These are phyloP conservation scores for Candoia aspera DNA, from an alignment of 2,113 vertebrate species.

Conservation along the genomic window DNA sequence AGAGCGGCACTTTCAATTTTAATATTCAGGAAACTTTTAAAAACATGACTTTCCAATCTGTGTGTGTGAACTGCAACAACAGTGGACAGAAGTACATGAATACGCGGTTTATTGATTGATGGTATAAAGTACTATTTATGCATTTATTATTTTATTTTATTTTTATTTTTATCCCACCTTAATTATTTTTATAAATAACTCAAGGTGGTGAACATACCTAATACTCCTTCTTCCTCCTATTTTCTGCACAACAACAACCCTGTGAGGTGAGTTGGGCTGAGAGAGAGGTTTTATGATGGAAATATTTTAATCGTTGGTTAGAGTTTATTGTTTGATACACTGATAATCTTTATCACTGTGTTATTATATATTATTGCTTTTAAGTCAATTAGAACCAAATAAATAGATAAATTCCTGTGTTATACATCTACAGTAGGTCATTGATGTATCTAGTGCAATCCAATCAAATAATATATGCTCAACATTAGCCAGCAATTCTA, in stretches of 20 bases:
- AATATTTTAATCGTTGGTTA: not conserved
- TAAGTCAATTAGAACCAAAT: not conserved
- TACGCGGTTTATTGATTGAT: not conserved
- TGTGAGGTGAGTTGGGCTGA: no score
- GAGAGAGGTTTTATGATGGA: not conserved
- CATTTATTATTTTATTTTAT: no score
- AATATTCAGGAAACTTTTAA: not conserved
- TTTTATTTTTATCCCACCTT: no score
- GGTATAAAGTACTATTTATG: not conserved
- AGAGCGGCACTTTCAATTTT: not conserved
- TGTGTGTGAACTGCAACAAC: not conserved
- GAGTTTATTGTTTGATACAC: not conserved
- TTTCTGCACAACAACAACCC: no score
- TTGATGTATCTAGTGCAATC: not conserved
- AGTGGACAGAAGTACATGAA: not conserved
- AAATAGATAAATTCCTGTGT: not conserved
- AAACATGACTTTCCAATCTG: not conserved
- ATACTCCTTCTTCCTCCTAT: no score
- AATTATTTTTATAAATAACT: no score
- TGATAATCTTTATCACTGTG: not conserved
- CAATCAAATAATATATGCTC: not conserved
- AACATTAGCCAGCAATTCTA: not conserved
- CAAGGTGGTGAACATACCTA: no score
- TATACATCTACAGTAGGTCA: not conserved
- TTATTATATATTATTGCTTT: not conserved